Evolutionary conservation across 1,140 invertebrate genomes (phyloP).

Genomic region (Coptotermes formosanus): DNA sequence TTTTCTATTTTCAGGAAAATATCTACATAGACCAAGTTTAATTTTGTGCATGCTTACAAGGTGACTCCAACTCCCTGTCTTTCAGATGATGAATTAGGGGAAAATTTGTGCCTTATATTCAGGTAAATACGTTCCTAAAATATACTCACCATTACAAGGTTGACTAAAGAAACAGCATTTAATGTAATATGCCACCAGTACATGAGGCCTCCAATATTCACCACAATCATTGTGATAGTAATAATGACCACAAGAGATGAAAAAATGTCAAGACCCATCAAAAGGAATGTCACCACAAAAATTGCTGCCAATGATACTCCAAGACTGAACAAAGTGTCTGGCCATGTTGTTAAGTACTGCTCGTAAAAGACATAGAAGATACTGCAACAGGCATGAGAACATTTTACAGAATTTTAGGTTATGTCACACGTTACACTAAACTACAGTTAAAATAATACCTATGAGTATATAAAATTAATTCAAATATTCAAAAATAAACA

Average conservation of each 20-base stretch:
- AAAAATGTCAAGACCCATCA: conserved; percentile 91
- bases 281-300: conserved; percentile 89
- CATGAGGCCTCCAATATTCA: conserved; percentile 94
- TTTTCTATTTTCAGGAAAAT: too few species aligned
- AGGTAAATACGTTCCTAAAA: conserved; percentile 26
- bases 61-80: too few species aligned
- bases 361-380: conserved; percentile 99
- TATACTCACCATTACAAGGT: conserved; percentile 88
- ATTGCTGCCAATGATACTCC: conserved; percentile 86
- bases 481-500: too few species aligned
- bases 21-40: too few species aligned
- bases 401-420: too few species aligned
- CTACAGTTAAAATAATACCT: too few species aligned
- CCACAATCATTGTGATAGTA: conserved; percentile 90
- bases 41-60: too few species aligned
- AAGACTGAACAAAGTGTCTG: conserved; percentile 84
- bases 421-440: too few species aligned
- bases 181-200: conserved; percentile 94
- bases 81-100: too few species aligned
- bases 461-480: too few species aligned
- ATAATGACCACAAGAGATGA: conserved; percentile 86
- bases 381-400: conserved; percentile 53
- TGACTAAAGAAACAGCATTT: conserved; percentile 97
- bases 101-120: too few species aligned
- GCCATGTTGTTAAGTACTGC: conserved; percentile 96